phyloP scores from a whole-genome alignment of 2,113 vertebrate genomes.

The Trematomus loennbergii region DNA sequence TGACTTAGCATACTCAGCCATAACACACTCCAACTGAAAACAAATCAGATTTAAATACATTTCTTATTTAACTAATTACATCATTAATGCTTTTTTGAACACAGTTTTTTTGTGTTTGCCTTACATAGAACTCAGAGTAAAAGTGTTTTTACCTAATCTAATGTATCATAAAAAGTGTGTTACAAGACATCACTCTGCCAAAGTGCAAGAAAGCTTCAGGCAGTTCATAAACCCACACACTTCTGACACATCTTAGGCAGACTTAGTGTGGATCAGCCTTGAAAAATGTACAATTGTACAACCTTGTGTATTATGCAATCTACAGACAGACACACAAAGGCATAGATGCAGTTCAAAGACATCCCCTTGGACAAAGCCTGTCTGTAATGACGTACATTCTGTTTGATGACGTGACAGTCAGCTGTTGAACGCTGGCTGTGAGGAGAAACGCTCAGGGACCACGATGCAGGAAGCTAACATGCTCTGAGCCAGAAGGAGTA shows the following conservation, averaged over 20 bases:
- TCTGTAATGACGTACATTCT: background rate
- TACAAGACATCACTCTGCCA: background rate
- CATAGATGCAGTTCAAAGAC: slow-evolving; percentile 31
- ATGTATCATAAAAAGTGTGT: background rate
- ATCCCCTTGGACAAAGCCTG: slow-evolving; percentile 5
- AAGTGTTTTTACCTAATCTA: background rate
- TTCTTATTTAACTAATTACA: slow-evolving; percentile 1
- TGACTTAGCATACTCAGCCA: background rate
- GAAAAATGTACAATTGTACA: slow-evolving; percentile 8
- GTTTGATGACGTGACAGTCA: background rate
- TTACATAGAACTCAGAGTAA: background rate
- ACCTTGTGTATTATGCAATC: slow-evolving; percentile 3
- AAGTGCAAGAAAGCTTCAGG: background rate
- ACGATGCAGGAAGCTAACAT: background rate
- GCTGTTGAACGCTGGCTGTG: background rate
- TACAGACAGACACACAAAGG: slow-evolving; percentile 23
- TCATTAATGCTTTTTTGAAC: background rate
- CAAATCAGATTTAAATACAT: background rate
- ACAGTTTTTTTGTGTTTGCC: background rate
- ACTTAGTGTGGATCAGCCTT: background rate
- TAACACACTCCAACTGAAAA: background rate
- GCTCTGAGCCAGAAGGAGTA: background rate
- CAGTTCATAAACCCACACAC: background rate
- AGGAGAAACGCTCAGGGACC: slow-evolving; percentile 5
- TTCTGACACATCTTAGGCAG: background rate